These are phyloP conservation scores for Toxotes chatareus DNA, from an alignment of 2,113 vertebrate genomes.

Conservation along the genomic window DNA sequence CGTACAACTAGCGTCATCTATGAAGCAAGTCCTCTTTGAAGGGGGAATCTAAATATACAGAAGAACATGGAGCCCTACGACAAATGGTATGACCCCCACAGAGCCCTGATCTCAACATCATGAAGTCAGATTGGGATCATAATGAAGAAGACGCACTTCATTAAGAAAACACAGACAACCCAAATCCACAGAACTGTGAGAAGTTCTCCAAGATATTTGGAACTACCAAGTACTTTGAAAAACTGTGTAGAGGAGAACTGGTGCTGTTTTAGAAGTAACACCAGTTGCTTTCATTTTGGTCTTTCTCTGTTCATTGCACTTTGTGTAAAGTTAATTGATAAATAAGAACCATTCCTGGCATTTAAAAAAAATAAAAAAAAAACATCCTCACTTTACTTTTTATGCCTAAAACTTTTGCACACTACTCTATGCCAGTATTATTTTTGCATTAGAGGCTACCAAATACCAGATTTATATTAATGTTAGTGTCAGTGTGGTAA, in stretches of 20 bases:
- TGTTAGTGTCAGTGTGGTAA: not conserved
- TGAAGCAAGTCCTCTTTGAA: not conserved
- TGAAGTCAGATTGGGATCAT: constrained; percentile 15
- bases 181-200: not conserved
- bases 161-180: constrained; percentile 1
- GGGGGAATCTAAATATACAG: not conserved
- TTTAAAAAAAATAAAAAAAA: too few relatives aligned
- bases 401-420: not conserved
- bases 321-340: not conserved
- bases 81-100: constrained; percentile 16
- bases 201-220: not conserved
- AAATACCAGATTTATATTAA: not conserved
- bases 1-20: not conserved
- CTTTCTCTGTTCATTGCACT: not conserved
- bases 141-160: not conserved
- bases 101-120: not conserved
- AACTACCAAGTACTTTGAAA: not conserved
- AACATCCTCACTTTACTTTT: not conserved
- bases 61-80: not conserved
- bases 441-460: not conserved
- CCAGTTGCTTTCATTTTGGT: not conserved
- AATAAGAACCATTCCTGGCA: too few relatives aligned
- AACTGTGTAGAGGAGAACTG: not conserved
- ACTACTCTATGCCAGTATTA: not conserved
- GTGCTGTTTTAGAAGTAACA: not conserved